phyloP scores from a whole-genome alignment of 1,140 invertebrate species.

The Limonius californicus region DNA sequence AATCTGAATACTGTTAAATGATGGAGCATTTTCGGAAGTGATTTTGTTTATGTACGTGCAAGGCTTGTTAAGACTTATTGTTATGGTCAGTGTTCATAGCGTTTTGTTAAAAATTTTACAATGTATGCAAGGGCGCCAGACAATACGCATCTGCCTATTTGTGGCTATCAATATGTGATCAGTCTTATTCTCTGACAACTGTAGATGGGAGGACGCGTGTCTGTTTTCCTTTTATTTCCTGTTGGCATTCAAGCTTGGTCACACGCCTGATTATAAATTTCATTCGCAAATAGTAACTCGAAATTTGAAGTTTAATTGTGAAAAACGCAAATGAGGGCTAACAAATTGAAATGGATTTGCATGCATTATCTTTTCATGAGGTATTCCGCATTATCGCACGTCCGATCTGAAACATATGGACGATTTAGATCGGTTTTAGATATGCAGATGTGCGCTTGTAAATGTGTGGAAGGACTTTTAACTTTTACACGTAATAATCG shows the following conservation, averaged over 20 bases:
- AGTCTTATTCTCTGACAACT: slow-evolving; percentile 8
- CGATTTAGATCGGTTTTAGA: slow-evolving; percentile 12
- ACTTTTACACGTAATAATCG: no score
- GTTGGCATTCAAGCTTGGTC: no score
- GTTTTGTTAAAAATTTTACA: slow-evolving; percentile 9
- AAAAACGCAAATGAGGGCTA: no score
- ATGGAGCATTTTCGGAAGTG: background rate
- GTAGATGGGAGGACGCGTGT: background rate
- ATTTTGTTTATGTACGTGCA: background rate
- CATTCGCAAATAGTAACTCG: no score
- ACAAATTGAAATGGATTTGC: slow-evolving; percentile 4
- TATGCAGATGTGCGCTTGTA: background rate
- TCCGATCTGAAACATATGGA: slow-evolving; percentile 4
- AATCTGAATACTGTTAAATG: background rate
- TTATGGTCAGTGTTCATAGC: background rate
- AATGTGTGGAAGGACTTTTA: no score
- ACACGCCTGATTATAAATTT: no score
- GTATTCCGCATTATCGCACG: background rate
- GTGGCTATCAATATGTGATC: slow-evolving; percentile 11
- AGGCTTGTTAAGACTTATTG: slow-evolving; percentile 5
- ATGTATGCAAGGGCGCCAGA: slow-evolving; percentile 6
- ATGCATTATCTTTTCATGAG: background rate
- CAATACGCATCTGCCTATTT: slow-evolving; percentile 5
- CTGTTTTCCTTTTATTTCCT: background rate
- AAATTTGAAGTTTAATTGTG: background rate